phyloP scores from a whole-genome alignment of 2,888 invertebrate species.

The Dascillus cervinus region DNA sequence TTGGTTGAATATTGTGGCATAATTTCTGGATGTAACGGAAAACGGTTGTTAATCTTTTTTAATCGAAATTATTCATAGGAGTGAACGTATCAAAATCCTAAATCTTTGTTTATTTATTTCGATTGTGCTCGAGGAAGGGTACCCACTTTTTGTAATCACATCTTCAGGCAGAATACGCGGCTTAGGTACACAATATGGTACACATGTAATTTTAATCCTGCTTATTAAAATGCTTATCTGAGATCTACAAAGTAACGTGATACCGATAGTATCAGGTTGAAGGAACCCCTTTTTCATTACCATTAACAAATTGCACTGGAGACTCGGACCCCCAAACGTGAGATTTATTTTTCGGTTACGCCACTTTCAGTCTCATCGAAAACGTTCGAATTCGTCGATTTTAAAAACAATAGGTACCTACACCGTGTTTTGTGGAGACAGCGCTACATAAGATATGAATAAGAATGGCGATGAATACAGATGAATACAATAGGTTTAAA shows the following conservation, averaged over 20 bases:
- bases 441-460: slow-evolving; percentile 28
- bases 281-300: too few species aligned
- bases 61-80: slow-evolving; percentile 28
- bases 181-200: slow-evolving; percentile 34
- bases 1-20: too few species aligned
- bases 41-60: too few species aligned
- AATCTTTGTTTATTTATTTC: slow-evolving; percentile 24
- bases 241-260: slow-evolving; percentile 39
- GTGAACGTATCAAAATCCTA: slow-evolving; percentile 18
- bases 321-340: slow-evolving; percentile 22
- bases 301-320: too few species aligned
- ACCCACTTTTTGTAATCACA: too few species aligned
- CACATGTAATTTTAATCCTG: slow-evolving; percentile 43
- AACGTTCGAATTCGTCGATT: slow-evolving; percentile 19
- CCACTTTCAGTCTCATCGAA: slow-evolving; percentile 6
- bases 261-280: slow-evolving; percentile 39
- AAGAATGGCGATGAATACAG: slow-evolving; percentile 31
- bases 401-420: slow-evolving; percentile 19
- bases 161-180: slow-evolving; percentile 25
- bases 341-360: slow-evolving; percentile 13
- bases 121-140: too few species aligned
- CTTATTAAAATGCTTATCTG: slow-evolving; percentile 41
- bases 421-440: slow-evolving; percentile 20
- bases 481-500: slow-evolving; percentile 32
- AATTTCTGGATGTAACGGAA: too few species aligned